Percentiles rank a stretch among this genome's conserved stretches.
These are phyloP conservation scores for Brachyptera risi DNA, from an alignment of 2,888 invertebrate species.

Conservation along the genomic window DNA sequence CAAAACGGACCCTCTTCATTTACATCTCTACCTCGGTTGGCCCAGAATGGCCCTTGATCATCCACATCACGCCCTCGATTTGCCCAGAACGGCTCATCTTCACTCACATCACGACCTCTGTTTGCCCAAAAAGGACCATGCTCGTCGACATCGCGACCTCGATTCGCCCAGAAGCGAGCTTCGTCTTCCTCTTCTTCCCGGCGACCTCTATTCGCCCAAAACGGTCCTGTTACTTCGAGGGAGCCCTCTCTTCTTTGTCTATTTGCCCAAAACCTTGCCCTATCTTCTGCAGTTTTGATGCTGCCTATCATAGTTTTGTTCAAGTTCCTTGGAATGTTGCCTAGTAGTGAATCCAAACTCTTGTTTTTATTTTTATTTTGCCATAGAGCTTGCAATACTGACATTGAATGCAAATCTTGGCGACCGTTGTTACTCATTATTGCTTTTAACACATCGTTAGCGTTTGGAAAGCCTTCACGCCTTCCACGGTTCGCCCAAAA, in stretches of 20 bases:
- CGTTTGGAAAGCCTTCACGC: background rate
- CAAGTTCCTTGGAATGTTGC: background rate
- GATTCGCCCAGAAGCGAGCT: constrained; percentile 7
- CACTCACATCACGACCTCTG: constrained; percentile 26
- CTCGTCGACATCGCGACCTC: background rate
- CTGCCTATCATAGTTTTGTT: too few relatives aligned
- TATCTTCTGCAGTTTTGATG: too few relatives aligned
- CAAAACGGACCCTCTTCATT: constrained; percentile 48
- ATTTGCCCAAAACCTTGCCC: background rate
- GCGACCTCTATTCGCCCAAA: constrained; percentile 17
- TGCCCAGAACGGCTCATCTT: constrained; percentile 32
- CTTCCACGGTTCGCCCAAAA: constrained; percentile 22
- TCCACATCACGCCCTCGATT: constrained; percentile 34
- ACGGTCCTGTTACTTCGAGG: background rate
- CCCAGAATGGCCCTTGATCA: constrained; percentile 36
- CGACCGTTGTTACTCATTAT: background rate
- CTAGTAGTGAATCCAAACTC: background rate
- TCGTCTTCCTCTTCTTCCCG: background rate
- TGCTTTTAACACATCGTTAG: background rate
- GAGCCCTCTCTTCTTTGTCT: background rate
- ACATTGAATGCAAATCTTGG: background rate
- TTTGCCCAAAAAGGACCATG: constrained; percentile 19
- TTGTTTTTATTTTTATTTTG: background rate
- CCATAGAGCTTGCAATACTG: too few relatives aligned
- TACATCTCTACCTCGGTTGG: constrained; percentile 40